phyloP scores from a whole-genome alignment of 2,888 invertebrate genomes.

The Drepana falcataria region DNA sequence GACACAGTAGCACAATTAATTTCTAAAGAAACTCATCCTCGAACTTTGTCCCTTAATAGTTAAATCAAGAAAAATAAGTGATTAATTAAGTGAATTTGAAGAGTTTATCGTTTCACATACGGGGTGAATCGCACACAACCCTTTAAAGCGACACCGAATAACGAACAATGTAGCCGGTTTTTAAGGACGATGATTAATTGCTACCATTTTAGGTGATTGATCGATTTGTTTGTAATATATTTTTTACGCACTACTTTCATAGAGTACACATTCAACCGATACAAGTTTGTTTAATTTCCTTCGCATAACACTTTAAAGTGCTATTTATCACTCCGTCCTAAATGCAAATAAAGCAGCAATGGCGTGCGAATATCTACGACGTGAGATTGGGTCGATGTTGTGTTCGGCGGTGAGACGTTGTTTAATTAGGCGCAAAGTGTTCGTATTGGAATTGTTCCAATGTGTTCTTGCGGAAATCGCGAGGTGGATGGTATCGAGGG shows the following conservation, averaged over 20 bases:
- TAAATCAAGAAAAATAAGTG: not conserved
- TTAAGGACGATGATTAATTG: slow-evolving; percentile 68
- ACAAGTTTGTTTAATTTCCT: slow-evolving; percentile 40
- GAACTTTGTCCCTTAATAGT: too few relatives aligned
- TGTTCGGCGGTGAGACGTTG: slow-evolving; percentile 27
- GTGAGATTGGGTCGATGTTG: slow-evolving; percentile 32
- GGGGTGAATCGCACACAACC: slow-evolving; percentile 27
- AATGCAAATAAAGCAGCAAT: slow-evolving; percentile 36
- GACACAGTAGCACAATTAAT: too few relatives aligned
- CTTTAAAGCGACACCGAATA: slow-evolving; percentile 43
- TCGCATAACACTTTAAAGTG: slow-evolving; percentile 56
- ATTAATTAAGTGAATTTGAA: slow-evolving; percentile 1
- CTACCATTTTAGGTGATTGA: slow-evolving; percentile 55
- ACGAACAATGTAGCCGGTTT: slow-evolving; percentile 35
- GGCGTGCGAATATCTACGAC: slow-evolving; percentile 48
- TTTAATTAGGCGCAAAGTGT: slow-evolving; percentile 63
- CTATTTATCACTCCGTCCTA: slow-evolving; percentile 59
- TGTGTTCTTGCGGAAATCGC: slow-evolving; percentile 41
- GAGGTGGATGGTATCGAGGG: slow-evolving; percentile 50
- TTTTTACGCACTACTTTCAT: slow-evolving; percentile 33
- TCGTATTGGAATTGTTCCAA: slow-evolving; percentile 41
- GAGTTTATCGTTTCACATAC: not conserved
- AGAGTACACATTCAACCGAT: slow-evolving; percentile 33
- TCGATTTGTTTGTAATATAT: slow-evolving; percentile 44
- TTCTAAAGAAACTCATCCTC: too few relatives aligned